phyloP scores from a whole-genome alignment of 1,140 invertebrate species.

The Pseudomyrmex dendroicus region DNA sequence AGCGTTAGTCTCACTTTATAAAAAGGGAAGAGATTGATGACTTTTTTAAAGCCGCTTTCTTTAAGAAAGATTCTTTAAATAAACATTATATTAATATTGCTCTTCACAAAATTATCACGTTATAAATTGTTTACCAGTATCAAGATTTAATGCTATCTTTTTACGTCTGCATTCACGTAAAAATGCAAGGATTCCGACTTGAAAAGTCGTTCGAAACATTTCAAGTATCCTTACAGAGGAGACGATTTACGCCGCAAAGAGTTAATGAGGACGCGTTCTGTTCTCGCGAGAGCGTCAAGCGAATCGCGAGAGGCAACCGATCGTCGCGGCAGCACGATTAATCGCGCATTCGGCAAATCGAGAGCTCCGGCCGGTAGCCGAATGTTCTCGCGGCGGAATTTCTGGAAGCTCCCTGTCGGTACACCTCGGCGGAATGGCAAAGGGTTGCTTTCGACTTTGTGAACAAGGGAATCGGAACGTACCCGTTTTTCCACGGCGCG shows the following conservation, averaged over 20 bases:
- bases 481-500: constrained; percentile 68
- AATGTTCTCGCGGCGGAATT: constrained; percentile 62
- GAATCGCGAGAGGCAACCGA: neutral
- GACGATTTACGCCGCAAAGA: neutral
- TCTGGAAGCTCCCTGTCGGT: constrained; percentile 58
- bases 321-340: constrained; percentile 42
- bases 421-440: constrained; percentile 67
- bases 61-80: neutral
- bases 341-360: constrained; percentile 66
- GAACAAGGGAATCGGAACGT: constrained; percentile 67
- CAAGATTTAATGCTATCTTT: neutral
- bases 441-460: constrained; percentile 54
- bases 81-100: neutral
- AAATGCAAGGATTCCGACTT: neutral
- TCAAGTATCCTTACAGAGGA: neutral
- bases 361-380: constrained; percentile 43
- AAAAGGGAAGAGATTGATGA: neutral
- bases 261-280: constrained; percentile 16
- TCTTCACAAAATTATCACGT: neutral
- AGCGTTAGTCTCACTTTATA: neutral
- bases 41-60: constrained; percentile 8
- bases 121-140: neutral
- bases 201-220: neutral
- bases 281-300: neutral
- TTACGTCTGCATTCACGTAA: neutral